Evolutionary conservation across 2,797 vertebrate species (phyloP).

Genomic region (Melanotaenia boesemani): DNA sequence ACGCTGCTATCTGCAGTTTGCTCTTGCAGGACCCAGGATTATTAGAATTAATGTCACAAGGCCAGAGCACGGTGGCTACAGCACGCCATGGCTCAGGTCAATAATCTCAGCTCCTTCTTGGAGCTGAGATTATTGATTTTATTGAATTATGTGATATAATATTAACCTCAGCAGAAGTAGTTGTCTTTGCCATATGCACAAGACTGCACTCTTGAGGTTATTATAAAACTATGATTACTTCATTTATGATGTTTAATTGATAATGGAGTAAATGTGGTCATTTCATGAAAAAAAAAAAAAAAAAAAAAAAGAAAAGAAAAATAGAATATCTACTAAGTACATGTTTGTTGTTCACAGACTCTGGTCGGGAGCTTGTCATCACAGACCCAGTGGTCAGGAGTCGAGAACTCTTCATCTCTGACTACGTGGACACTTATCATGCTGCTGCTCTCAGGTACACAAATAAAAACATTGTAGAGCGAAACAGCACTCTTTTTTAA

Average conservation of each 20-base stretch:
- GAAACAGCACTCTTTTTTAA: not conserved
- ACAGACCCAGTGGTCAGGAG: constrained; percentile 98
- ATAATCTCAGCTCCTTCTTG: constrained; percentile 30
- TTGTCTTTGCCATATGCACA: constrained; percentile 29
- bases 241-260: constrained; percentile 29
- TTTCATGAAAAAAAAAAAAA: not conserved
- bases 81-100: constrained; percentile 54
- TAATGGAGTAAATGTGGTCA: constrained; percentile 12
- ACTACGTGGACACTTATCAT: constrained; percentile 98
- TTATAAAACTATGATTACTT: constrained; percentile 6
- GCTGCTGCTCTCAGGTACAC: constrained; percentile 96
- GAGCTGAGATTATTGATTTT: constrained; percentile 61
- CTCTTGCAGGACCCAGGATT: constrained; percentile 63
- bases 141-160: constrained; percentile 63
- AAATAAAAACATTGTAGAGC: not conserved
- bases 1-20: constrained; percentile 42
- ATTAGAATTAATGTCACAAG: constrained; percentile 73
- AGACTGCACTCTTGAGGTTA: constrained; percentile 41
- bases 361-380: constrained; percentile 97
- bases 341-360: constrained; percentile 83
- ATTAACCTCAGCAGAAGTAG: constrained; percentile 50
- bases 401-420: constrained; percentile 98
- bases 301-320: too few relatives aligned
- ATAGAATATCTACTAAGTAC: not conserved
- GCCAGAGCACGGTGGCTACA: constrained; percentile 45